Evolutionary conservation across 2,113 vertebrate genomes (phyloP).

Genomic region (Aspidoscelis tigris): DNA sequence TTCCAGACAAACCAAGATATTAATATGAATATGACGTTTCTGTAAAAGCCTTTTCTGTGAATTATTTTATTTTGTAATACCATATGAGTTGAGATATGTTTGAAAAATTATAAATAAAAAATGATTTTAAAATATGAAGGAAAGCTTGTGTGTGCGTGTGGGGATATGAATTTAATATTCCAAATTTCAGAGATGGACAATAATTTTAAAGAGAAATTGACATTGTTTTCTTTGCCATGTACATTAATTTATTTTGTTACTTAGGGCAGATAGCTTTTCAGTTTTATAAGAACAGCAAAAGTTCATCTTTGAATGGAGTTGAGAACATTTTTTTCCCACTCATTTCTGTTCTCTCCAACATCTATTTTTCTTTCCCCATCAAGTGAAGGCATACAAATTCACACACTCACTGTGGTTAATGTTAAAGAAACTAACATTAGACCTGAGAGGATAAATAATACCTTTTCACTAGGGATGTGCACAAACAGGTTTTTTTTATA

Average conservation of each 20-base stretch:
- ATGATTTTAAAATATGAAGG: too few species aligned
- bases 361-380: too few species aligned
- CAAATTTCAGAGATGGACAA: background rate
- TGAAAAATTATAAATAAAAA: too few species aligned
- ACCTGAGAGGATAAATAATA: background rate
- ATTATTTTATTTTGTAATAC: too few species aligned
- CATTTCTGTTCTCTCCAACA: too few species aligned
- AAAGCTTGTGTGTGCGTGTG: slow-evolving; percentile 54
- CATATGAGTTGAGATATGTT: too few species aligned
- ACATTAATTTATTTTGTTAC: background rate
- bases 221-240: too few species aligned
- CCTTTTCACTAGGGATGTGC: too few species aligned
- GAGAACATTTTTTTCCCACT: background rate
- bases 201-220: background rate
- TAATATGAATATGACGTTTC: slow-evolving; percentile 41
- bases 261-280: background rate
- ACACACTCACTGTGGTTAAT: slow-evolving; percentile 17
- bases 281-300: background rate
- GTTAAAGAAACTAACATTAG: slow-evolving; percentile 38
- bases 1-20: slow-evolving; percentile 25
- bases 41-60: too few species aligned
- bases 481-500: too few species aligned
- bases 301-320: background rate
- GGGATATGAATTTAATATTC: background rate
- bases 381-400: slow-evolving; percentile 34